These are phyloP conservation scores for Lemur catta DNA, from an alignment of 2,797 vertebrate species.

Conservation along the genomic window DNA sequence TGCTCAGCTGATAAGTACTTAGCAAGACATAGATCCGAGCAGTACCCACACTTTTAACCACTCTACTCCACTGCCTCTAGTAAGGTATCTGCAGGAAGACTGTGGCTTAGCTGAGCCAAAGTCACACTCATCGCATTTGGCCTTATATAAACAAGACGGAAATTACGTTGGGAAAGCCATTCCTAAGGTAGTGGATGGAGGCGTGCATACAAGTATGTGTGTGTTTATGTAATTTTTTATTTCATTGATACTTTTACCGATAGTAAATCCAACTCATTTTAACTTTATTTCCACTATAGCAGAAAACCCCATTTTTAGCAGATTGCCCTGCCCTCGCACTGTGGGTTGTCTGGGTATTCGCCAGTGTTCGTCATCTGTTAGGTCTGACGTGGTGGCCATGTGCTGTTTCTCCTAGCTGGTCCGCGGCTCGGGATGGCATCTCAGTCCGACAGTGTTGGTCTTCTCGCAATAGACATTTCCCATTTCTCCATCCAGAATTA, in stretches of 20 bases:
- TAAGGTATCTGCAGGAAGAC: neutral
- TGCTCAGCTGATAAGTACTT: neutral
- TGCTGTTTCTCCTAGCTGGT: neutral
- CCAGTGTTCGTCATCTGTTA: neutral
- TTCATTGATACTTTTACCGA: neutral
- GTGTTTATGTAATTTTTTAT: neutral
- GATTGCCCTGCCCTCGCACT: neutral
- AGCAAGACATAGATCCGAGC: neutral
- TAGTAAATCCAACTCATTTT: neutral
- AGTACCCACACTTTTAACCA: neutral
- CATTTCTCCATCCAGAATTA: neutral
- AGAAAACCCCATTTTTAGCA: neutral
- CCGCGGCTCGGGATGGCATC: neutral
- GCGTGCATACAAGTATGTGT: neutral
- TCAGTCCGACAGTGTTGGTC: neutral
- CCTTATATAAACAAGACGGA: neutral
- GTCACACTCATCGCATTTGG: neutral
- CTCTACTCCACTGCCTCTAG: neutral
- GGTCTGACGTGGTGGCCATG: neutral
- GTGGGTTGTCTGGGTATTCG: neutral
- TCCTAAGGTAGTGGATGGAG: neutral
- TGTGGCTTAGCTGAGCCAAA: neutral
- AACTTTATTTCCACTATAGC: neutral
- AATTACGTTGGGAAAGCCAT: neutral
- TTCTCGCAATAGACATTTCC: neutral